phyloP scores from a whole-genome alignment of 2,113 vertebrate species.

The Pelvicachromis taeniatus region DNA sequence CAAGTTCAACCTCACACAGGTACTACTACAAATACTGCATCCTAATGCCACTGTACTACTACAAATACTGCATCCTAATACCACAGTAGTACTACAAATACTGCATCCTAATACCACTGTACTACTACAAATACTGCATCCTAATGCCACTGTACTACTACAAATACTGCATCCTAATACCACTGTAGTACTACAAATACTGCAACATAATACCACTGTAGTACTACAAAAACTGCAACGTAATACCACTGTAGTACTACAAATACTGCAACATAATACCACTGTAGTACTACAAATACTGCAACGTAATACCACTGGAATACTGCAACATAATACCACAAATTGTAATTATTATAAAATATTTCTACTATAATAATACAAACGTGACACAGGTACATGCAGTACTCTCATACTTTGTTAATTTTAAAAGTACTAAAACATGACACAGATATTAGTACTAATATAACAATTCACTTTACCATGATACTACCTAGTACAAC shows the following conservation, averaged over 20 bases:
- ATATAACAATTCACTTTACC: not conserved
- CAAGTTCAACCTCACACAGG: slow-evolving; percentile 88
- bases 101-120: too few relatives aligned
- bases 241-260: accelerated
- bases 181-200: too few relatives aligned
- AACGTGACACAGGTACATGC: not conserved
- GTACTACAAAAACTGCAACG: not conserved
- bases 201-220: too few relatives aligned
- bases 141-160: too few relatives aligned
- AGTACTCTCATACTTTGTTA: not conserved
- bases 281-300: accelerated
- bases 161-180: too few relatives aligned
- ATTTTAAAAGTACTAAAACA: not conserved
- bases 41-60: too few relatives aligned
- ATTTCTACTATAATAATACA: not conserved
- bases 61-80: not conserved
- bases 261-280: not conserved
- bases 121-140: too few relatives aligned
- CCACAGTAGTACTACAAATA: too few relatives aligned
- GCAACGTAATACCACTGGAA: accelerated
- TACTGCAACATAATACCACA: too few relatives aligned
- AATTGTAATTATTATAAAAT: too few relatives aligned
- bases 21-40: not conserved
- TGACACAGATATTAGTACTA: not conserved
- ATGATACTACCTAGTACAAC: not conserved